phyloP scores from a whole-genome alignment of 2,113 vertebrate species.

The Toxotes chatareus region DNA sequence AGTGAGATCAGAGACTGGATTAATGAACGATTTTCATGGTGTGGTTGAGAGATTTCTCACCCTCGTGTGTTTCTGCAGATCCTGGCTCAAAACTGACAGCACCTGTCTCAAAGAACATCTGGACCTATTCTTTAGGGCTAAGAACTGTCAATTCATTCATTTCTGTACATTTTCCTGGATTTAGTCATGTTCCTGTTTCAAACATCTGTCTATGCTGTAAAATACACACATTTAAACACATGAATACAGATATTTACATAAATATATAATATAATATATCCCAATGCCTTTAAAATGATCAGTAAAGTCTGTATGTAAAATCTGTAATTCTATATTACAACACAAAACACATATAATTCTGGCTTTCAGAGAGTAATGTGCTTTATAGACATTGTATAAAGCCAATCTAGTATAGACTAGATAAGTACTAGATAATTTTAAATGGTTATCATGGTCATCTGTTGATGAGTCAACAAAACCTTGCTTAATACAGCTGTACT shows the following conservation, averaged over 20 bases:
- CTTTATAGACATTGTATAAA: background rate
- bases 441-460: background rate
- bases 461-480: background rate
- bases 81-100: background rate
- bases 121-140: background rate
- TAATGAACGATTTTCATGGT: background rate
- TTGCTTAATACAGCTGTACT: background rate
- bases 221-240: background rate
- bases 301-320: no score
- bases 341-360: background rate
- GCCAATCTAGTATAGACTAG: background rate
- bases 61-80: background rate
- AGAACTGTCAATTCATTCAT: background rate
- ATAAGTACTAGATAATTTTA: constrained; percentile 21
- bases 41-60: background rate
- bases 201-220: background rate
- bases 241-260: background rate
- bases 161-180: background rate
- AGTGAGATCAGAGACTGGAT: constrained; percentile 1
- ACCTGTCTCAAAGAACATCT: background rate
- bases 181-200: background rate
- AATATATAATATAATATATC: no score
- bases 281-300: background rate
- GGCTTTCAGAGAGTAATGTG: background rate
- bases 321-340: background rate